Evolutionary conservation across 2,797 vertebrate species (phyloP).

Genomic region (Sciurus vulgaris): DNA sequence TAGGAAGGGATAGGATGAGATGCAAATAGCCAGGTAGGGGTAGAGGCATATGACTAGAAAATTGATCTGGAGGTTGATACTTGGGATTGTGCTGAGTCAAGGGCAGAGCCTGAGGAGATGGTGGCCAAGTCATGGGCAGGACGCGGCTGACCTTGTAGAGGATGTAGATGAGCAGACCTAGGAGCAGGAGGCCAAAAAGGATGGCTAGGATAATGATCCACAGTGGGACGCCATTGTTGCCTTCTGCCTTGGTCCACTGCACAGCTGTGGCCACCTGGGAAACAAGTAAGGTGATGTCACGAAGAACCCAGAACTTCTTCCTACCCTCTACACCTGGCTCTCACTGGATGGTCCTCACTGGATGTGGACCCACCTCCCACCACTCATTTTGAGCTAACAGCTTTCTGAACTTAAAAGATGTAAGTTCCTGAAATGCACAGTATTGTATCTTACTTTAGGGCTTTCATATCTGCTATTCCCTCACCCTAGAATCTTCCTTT

Average conservation of each 20-base stretch:
- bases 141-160: slow-evolving; percentile 93
- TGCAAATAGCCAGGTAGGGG: neutral
- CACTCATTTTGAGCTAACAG: slow-evolving; percentile 23
- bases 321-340: neutral
- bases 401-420: slow-evolving; percentile 18
- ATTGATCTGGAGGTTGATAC: neutral
- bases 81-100: neutral
- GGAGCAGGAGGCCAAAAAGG: slow-evolving; percentile 94
- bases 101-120: neutral
- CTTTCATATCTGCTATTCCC: neutral
- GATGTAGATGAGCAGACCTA: slow-evolving; percentile 95
- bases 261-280: slow-evolving; percentile 93
- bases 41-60: neutral
- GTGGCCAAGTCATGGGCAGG: neutral
- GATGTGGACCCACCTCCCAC: neutral
- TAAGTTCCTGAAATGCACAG: neutral
- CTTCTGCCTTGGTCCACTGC: slow-evolving; percentile 94
- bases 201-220: slow-evolving; percentile 97
- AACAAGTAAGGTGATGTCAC: neutral
- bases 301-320: neutral
- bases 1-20: neutral
- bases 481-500: slow-evolving; percentile 15
- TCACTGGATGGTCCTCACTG: too few relatives aligned
- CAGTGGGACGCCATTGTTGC: slow-evolving; percentile 92
- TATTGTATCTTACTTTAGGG: neutral